A percentile compares a stretch with the other conserved stretches of the same genome.
These are phyloP conservation scores for Globodera rostochiensis DNA, from an alignment of 1,140 invertebrate species.

Conservation along the genomic window DNA sequence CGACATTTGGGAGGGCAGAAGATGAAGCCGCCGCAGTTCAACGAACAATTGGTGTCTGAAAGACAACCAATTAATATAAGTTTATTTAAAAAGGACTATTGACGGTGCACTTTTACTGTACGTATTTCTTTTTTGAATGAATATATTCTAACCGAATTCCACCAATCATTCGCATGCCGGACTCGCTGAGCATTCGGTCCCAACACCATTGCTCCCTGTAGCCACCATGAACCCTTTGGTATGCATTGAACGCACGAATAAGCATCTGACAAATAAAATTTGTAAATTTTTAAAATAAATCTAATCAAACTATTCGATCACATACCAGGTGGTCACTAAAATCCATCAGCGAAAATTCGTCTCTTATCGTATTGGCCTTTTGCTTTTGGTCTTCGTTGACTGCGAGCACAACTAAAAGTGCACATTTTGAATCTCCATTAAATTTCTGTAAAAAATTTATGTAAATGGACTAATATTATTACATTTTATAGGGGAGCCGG, in stretches of 20 bases:
- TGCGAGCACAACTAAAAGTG: conserved; percentile 54
- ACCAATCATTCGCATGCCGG: conserved; percentile 83
- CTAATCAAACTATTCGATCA: not conserved
- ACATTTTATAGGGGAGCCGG: too few species aligned
- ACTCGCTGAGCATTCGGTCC: conserved; percentile 78
- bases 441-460: not conserved
- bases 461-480: not conserved
- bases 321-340: conserved; percentile 83
- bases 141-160: conserved; percentile 66
- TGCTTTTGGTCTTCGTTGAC: conserved; percentile 49
- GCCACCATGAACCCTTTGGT: conserved; percentile 67
- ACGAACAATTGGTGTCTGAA: conserved; percentile 50
- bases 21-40: conserved; percentile 49
- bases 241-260: conserved; percentile 79
- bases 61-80: not conserved
- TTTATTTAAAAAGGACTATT: too few species aligned
- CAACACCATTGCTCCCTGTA: conserved; percentile 76
- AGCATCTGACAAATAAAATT: conserved; percentile 68
- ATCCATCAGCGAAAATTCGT: conserved; percentile 76
- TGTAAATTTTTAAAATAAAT: not conserved
- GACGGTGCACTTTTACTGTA: too few species aligned
- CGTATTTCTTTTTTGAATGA: conserved; percentile 12
- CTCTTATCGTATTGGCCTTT: conserved; percentile 71
- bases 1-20: conserved; percentile 38
- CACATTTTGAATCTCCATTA: too few species aligned